These are phyloP conservation scores for Micrasema longulum DNA, from an alignment of 1,140 invertebrate species.

Conservation along the genomic window DNA sequence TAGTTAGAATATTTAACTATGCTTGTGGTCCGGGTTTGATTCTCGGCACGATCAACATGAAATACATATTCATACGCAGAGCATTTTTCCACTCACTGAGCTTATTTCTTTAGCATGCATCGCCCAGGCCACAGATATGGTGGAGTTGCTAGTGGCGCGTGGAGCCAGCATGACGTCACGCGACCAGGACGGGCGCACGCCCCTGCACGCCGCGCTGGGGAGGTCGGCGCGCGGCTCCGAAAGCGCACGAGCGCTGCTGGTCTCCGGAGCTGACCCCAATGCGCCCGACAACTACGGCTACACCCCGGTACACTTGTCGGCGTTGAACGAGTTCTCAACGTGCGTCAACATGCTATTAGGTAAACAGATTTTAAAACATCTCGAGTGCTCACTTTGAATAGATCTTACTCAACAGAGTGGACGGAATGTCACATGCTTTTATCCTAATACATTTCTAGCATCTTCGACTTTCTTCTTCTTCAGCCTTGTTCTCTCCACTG, in stretches of 20 bases:
- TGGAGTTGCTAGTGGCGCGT: constrained; percentile 74
- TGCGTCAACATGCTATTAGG: constrained; percentile 80
- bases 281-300: constrained; percentile 82
- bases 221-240: constrained; percentile 80
- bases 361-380: constrained; percentile 52
- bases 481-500: too few species aligned
- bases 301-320: constrained; percentile 85
- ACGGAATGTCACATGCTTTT: too few species aligned
- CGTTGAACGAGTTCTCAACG: constrained; percentile 83
- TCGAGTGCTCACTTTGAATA: too few species aligned
- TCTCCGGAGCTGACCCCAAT: constrained; percentile 81
- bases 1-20: neutral
- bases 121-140: constrained; percentile 78
- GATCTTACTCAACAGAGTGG: too few species aligned
- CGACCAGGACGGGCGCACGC: constrained; percentile 78
- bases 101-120: constrained; percentile 71
- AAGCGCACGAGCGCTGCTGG: constrained; percentile 74
- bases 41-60: too few species aligned
- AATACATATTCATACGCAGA: neutral
- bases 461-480: too few species aligned
- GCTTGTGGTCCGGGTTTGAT: too few species aligned
- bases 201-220: constrained; percentile 83
- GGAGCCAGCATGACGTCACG: constrained; percentile 73
- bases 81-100: too few species aligned
- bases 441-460: too few species aligned